These are phyloP conservation scores for Mormyrus lacerda DNA, from an alignment of 2,113 vertebrate species.

Conservation along the genomic window DNA sequence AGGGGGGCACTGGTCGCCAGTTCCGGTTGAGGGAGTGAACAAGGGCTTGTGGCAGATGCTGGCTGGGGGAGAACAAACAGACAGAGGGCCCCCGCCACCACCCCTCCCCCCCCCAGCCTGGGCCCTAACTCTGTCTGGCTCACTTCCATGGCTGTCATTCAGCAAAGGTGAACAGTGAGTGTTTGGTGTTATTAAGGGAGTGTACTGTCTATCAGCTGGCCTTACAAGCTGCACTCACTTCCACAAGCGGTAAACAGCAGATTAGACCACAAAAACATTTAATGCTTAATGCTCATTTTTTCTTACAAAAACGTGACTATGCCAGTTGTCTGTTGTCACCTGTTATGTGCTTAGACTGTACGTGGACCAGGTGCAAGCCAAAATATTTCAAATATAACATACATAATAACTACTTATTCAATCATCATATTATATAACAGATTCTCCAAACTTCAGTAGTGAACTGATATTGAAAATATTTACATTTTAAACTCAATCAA, in stretches of 20 bases:
- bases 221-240: background rate
- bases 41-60: conserved; percentile 28
- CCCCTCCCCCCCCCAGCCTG: background rate
- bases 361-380: background rate
- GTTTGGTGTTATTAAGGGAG: conserved; percentile 28
- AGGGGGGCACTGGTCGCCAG: conserved; percentile 44
- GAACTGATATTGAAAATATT: background rate
- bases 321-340: background rate
- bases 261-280: background rate
- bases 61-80: conserved; percentile 39
- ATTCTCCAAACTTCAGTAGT: background rate
- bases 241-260: background rate
- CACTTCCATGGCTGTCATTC: conserved; percentile 21
- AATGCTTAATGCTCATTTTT: background rate
- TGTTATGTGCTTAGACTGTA: background rate
- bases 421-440: background rate
- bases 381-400: background rate
- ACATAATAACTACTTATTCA: background rate
- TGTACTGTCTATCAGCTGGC: background rate
- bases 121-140: conserved; percentile 27
- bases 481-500: background rate
- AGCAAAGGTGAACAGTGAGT: conserved; percentile 33
- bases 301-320: background rate
- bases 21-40: conserved; percentile 16
- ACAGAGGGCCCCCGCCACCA: background rate